Conservation (phyloP, 2,797 vertebrate genomes). For the Esox lucius region DNA sequence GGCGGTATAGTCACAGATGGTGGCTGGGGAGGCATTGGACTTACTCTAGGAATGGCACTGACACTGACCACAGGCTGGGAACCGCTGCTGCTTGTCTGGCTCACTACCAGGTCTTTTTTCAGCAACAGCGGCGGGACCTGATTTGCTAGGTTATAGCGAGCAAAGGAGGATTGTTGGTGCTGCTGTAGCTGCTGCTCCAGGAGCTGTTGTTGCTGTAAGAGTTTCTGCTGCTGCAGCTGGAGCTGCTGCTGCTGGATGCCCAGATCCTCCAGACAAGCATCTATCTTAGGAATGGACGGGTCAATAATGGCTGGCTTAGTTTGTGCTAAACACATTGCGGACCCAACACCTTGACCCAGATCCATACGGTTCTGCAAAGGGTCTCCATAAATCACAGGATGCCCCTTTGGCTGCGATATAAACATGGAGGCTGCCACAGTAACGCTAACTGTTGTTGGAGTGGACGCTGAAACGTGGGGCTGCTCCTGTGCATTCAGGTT, state of each 20-base stretch:
- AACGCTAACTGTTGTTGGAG: conserved; percentile 86
- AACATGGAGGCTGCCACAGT: conserved; percentile 89
- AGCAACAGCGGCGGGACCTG: conserved; percentile 83
- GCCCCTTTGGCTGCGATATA: conserved; percentile 85
- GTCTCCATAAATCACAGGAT: conserved; percentile 91
- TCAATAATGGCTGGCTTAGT: conserved; percentile 78
- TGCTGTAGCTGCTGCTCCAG: conserved; percentile 80
- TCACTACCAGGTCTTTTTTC: conserved; percentile 88
- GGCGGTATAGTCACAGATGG: conserved; percentile 55
- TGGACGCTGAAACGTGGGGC: conserved; percentile 82
- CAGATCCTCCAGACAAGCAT: conserved; percentile 84
- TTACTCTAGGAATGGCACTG: conserved; percentile 78
- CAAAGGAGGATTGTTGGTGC: conserved; percentile 85
- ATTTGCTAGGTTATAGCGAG: conserved; percentile 88
- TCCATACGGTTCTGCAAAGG: conserved; percentile 93
- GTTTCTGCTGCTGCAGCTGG: conserved; percentile 76
- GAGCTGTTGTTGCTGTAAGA: conserved; percentile 74
- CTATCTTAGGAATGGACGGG: conserved; percentile 78
- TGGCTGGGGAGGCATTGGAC: conserved; percentile 76
- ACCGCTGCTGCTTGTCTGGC: conserved; percentile 74
- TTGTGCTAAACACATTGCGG: conserved; percentile 91
- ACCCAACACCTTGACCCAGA: conserved; percentile 89
- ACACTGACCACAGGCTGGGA: conserved; percentile 73
- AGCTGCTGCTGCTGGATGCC: conserved; percentile 80
- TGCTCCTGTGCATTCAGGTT: conserved; percentile 97